Percentiles rank a stretch among this genome's conserved stretches.
phyloP scores from a whole-genome alignment of 2,888 invertebrate species.

The Agriopis leucophaearia region DNA sequence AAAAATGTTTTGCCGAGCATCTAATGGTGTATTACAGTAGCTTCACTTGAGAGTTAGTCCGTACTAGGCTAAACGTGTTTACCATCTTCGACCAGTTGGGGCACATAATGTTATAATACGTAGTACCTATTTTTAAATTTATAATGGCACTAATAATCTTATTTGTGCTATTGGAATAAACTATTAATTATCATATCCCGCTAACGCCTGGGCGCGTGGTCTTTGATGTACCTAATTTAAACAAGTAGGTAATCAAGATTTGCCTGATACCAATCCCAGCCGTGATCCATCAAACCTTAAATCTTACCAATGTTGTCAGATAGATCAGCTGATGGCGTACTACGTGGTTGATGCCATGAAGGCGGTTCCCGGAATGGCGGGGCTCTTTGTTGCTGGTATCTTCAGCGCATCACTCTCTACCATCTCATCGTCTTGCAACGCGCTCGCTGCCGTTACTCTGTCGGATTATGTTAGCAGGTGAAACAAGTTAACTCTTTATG shows the following conservation, averaged over 20 bases:
- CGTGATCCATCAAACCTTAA: not conserved
- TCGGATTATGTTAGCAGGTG: conserved; percentile 92
- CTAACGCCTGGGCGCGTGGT: no score
- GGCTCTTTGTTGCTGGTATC: conserved; percentile 96
- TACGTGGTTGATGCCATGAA: conserved; percentile 92
- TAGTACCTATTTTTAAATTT: not conserved
- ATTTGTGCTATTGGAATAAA: no score
- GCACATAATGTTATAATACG: no score
- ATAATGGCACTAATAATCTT: not conserved
- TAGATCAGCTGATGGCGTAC: conserved; percentile 93
- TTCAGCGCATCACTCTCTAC: conserved; percentile 97
- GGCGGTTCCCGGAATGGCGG: conserved; percentile 90
- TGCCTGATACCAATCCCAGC: not conserved
- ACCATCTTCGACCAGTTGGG: no score
- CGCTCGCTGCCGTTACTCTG: conserved; percentile 95
- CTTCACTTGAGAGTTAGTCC: no score
- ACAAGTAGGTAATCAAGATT: not conserved
- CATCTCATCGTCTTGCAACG: conserved; percentile 95
- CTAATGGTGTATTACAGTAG: no score
- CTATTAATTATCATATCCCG: no score
- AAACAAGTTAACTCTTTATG: not conserved
- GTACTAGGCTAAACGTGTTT: no score
- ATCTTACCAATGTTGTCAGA: conserved; percentile 49
- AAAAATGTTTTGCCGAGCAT: no score
- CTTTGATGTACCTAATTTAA: not conserved